These are phyloP conservation scores for Pandemis cinnamomeana DNA, from an alignment of 2,888 invertebrate genomes.

Conservation along the genomic window DNA sequence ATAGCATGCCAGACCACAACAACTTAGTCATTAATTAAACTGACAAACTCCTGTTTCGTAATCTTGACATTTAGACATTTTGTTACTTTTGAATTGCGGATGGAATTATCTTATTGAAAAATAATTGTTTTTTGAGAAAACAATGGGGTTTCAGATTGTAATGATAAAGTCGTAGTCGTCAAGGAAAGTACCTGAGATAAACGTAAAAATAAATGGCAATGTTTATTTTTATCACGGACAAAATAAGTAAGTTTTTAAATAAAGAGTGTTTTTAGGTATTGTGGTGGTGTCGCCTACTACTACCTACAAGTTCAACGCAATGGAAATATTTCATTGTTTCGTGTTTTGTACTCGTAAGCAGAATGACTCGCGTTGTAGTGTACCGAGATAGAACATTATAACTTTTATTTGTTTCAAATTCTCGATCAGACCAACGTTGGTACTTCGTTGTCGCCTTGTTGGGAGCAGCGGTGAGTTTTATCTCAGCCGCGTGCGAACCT, in stretches of 20 bases:
- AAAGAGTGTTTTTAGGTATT: neutral
- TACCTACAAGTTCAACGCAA: neutral
- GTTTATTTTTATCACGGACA: slow-evolving; percentile 1
- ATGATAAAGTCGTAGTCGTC: neutral
- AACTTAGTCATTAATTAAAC: slow-evolving; percentile 34
- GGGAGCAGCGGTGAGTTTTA: slow-evolving; percentile 27
- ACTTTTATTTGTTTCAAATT: slow-evolving; percentile 22
- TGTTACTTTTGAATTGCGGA: neutral
- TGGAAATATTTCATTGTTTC: slow-evolving; percentile 9
- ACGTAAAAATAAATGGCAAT: neutral
- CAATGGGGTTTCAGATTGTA: neutral
- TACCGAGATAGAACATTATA: slow-evolving; percentile 10
- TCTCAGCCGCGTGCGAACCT: slow-evolving; percentile 38
- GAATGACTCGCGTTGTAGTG: neutral
- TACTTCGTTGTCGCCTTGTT: slow-evolving; percentile 15
- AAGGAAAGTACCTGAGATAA: neutral
- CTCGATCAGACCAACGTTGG: slow-evolving; percentile 10
- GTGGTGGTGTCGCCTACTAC: neutral
- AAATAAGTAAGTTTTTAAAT: neutral
- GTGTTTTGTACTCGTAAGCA: slow-evolving; percentile 6
- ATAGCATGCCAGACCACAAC: slow-evolving; percentile 8
- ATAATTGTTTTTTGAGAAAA: slow-evolving; percentile 24
- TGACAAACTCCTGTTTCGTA: slow-evolving; percentile 35
- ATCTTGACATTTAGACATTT: slow-evolving; percentile 21
- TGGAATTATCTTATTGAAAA: slow-evolving; percentile 20